These are phyloP conservation scores for Oryctes rhinoceros DNA, from an alignment of 1,140 invertebrate species.

Conservation along the genomic window DNA sequence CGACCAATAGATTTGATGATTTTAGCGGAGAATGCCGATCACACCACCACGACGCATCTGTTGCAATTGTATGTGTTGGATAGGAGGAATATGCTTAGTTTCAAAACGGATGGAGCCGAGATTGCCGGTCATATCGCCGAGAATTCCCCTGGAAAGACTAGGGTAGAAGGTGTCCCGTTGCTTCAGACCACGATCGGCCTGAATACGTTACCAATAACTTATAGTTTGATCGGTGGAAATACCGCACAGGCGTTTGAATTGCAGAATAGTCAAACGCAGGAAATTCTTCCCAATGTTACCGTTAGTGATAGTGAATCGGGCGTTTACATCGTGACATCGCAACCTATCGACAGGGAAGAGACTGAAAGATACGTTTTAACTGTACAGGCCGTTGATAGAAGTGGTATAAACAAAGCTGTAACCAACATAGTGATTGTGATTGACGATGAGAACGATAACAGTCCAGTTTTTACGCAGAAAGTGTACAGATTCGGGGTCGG, in stretches of 20 bases:
- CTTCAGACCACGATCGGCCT: slow-evolving; percentile 68
- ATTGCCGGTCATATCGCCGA: slow-evolving; percentile 71
- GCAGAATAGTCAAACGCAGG: slow-evolving; percentile 66
- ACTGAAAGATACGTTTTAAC: slow-evolving; percentile 74
- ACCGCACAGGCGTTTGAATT: slow-evolving; percentile 75
- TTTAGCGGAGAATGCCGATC: slow-evolving; percentile 80
- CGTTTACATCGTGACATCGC: slow-evolving; percentile 75
- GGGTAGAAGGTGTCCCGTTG: slow-evolving; percentile 72
- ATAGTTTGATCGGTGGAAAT: slow-evolving; percentile 79
- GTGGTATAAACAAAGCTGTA: slow-evolving; percentile 76
- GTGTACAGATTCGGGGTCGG: slow-evolving; percentile 81
- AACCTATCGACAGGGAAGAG: slow-evolving; percentile 77
- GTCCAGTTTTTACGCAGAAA: slow-evolving; percentile 79
- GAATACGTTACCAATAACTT: slow-evolving; percentile 73
- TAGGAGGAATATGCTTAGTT: slow-evolving; percentile 79
- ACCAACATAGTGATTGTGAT: slow-evolving; percentile 78
- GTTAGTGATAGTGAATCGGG: slow-evolving; percentile 68
- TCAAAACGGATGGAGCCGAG: slow-evolving; percentile 73
- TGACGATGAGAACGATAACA: slow-evolving; percentile 90
- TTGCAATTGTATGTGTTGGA: slow-evolving; percentile 85
- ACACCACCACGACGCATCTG: slow-evolving; percentile 79
- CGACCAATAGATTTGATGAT: slow-evolving; percentile 81
- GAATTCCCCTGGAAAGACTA: slow-evolving; percentile 75
- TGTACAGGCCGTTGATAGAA: slow-evolving; percentile 77
- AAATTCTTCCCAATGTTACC: slow-evolving; percentile 66